Percentiles rank a stretch among this genome's conserved stretches.
These are phyloP conservation scores for Agrotis ipsilon DNA, from an alignment of 2,888 invertebrate genomes.

Conservation along the genomic window DNA sequence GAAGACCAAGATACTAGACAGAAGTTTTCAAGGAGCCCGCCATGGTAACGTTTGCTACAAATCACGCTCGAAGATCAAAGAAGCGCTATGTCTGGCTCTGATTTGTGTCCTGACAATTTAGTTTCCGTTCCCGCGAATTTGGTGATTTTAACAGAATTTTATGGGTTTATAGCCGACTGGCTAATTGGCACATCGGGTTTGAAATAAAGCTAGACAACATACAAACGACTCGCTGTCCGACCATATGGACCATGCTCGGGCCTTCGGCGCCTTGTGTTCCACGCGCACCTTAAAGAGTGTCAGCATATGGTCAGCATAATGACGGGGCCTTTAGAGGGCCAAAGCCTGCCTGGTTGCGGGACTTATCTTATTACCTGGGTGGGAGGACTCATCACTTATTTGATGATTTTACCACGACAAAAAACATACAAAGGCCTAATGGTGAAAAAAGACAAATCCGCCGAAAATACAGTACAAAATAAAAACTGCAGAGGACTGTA, in stretches of 20 bases:
- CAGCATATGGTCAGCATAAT: no score
- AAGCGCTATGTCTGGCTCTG: slow-evolving; percentile 40
- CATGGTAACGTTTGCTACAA: slow-evolving; percentile 32
- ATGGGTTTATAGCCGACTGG: slow-evolving; percentile 27
- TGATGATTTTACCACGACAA: no score
- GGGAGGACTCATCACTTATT: no score
- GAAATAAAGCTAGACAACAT: background rate
- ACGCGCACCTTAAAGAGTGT: no score
- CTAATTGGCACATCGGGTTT: slow-evolving; percentile 12
- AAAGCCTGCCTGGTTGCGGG: no score
- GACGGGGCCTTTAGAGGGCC: no score
- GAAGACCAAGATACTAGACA: slow-evolving; percentile 35
- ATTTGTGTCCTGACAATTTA: slow-evolving; percentile 64
- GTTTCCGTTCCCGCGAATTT: slow-evolving; percentile 52
- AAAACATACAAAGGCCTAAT: no score
- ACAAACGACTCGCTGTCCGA: no score
- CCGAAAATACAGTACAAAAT: no score
- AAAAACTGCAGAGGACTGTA: background rate
- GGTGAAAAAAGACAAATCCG: background rate
- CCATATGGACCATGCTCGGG: no score
- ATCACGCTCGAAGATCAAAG: slow-evolving; percentile 70
- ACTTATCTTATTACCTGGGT: no score
- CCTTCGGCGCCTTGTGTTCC: no score
- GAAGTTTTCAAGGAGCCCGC: slow-evolving; percentile 36
- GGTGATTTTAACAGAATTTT: slow-evolving; percentile 45